Conservation (phyloP, 2,888 invertebrate species). For the Vanessa cardui region DNA sequence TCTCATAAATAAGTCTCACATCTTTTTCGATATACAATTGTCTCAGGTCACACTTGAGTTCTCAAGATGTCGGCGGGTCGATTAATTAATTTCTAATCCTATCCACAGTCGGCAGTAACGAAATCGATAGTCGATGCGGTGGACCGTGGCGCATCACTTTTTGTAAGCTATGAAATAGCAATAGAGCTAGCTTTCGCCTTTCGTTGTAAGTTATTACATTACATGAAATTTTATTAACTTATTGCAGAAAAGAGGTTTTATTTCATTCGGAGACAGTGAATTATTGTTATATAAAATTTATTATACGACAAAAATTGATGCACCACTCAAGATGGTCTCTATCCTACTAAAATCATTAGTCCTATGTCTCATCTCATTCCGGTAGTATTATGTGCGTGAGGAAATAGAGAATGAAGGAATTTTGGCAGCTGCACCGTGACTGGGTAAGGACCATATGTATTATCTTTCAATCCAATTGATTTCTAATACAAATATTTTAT, state of each 20-base stretch:
- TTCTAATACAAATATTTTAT: too few species aligned
- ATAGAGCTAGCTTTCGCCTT: constrained; percentile 35
- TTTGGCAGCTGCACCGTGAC: too few species aligned
- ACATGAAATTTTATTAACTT: constrained; percentile 15
- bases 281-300: too few species aligned
- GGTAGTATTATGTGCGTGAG: too few species aligned
- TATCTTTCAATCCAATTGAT: too few species aligned
- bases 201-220: constrained; percentile 32
- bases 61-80: constrained; percentile 3
- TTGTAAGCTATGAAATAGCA: constrained; percentile 40
- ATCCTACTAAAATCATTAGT: too few species aligned
- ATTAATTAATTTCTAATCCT: constrained; percentile 12
- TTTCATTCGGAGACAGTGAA: not conserved
- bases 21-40: not conserved
- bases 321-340: too few species aligned
- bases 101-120: constrained; percentile 42
- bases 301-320: too few species aligned
- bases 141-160: constrained; percentile 61
- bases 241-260: constrained; percentile 6
- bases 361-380: too few species aligned
- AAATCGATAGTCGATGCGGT: constrained; percentile 69
- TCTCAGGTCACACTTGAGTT: constrained; percentile 9
- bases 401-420: too few species aligned
- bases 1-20: not conserved
- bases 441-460: too few species aligned